Conservation (phyloP, 2,888 invertebrate species). For the Schizotus pectinicornis region DNA sequence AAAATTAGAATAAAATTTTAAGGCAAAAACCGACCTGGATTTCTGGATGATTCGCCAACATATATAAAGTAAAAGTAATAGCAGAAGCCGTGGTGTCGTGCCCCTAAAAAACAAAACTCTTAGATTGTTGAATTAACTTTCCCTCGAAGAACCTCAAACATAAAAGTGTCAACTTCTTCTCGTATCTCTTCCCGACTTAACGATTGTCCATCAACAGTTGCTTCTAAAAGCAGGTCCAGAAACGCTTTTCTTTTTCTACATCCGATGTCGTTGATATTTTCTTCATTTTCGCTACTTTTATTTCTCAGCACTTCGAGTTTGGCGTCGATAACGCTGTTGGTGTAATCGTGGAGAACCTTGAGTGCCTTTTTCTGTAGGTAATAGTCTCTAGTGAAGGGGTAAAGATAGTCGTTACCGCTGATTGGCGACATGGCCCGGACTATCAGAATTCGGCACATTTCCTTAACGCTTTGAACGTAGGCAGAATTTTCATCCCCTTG, state of each 20-base stretch:
- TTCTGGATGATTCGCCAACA: constrained; percentile 55
- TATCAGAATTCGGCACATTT: constrained; percentile 47
- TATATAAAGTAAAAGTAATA: constrained; percentile 57
- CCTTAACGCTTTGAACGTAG: constrained; percentile 75
- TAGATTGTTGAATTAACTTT: background rate
- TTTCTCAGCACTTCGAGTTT: constrained; percentile 53
- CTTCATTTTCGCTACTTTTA: background rate
- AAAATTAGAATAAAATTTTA: background rate
- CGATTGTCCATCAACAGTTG: constrained; percentile 64
- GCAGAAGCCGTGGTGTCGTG: constrained; percentile 60
- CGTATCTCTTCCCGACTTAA: constrained; percentile 67
- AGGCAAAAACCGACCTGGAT: constrained; percentile 50
- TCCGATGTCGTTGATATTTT: constrained; percentile 52
- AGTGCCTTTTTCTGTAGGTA: constrained; percentile 61
- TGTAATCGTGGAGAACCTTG: constrained; percentile 61
- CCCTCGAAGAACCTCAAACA: constrained; percentile 67
- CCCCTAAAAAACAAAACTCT: constrained; percentile 49
- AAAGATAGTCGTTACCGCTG: constrained; percentile 54
- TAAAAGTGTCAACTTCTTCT: constrained; percentile 76
- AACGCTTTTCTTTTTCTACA: constrained; percentile 70
- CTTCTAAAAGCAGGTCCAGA: constrained; percentile 68
- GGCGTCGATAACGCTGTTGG: constrained; percentile 63
- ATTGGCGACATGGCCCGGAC: constrained; percentile 26
- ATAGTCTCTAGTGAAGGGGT: constrained; percentile 65
- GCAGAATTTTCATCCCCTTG: constrained; percentile 71